A percentile compares a stretch with the other conserved stretches of the same genome.
Evolutionary conservation across 2,113 vertebrate genomes (phyloP).

Genomic region (Isurus oxyrinchus): DNA sequence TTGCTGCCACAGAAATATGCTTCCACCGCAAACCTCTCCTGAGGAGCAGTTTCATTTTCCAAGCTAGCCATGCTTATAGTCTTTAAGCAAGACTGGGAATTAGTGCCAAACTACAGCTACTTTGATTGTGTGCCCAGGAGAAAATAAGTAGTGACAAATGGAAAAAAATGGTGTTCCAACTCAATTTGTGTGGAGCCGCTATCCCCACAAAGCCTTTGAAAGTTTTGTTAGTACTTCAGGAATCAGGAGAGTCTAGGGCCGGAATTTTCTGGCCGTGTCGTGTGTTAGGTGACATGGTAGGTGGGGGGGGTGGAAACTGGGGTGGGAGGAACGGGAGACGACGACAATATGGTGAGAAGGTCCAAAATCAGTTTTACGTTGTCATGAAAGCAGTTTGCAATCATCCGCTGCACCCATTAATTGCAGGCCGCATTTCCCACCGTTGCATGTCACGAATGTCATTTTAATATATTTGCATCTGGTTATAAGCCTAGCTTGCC

Average conservation of each 20-base stretch:
- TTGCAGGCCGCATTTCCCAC: no score
- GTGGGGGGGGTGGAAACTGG: no score
- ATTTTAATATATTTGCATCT: no score
- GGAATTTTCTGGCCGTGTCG: no score
- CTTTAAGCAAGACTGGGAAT: slow-evolving; percentile 20
- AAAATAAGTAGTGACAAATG: neutral
- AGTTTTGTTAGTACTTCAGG: neutral
- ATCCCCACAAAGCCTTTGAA: neutral
- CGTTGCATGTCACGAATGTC: no score
- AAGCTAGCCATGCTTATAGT: neutral
- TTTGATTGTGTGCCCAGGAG: neutral
- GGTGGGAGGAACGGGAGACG: no score
- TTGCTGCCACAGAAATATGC: neutral
- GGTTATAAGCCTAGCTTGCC: no score
- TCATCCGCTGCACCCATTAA: no score
- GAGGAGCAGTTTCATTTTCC: slow-evolving; percentile 3
- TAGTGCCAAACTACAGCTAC: neutral
- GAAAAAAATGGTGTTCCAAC: neutral
- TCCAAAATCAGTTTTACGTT: no score
- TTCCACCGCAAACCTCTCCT: neutral
- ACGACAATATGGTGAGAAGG: no score
- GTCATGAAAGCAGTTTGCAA: no score
- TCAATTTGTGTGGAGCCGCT: neutral
- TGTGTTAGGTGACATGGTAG: no score
- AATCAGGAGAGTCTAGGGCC: neutral